Evolutionary conservation across 1,140 invertebrate genomes (phyloP).

Genomic region (Leucophenga varia): DNA sequence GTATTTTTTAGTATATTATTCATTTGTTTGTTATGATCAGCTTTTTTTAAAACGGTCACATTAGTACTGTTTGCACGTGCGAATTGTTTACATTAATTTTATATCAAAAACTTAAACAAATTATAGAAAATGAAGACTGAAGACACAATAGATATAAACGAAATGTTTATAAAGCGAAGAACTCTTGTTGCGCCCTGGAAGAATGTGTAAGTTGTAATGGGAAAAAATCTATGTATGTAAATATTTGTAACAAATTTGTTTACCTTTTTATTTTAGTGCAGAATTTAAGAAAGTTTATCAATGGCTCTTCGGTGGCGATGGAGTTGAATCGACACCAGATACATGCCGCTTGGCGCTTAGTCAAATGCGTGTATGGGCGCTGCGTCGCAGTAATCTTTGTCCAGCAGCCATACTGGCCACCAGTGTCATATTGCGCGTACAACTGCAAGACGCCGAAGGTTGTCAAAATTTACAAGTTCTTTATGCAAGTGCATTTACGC

Average conservation of each 20-base stretch:
- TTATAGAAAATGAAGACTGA: no score
- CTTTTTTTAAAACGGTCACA: no score
- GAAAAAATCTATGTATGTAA: neutral
- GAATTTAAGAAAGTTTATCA: conserved; percentile 41
- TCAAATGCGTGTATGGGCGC: conserved; percentile 39
- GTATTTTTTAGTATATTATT: no score
- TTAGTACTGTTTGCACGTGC: no score
- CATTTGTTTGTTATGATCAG: no score
- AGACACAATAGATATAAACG: no score
- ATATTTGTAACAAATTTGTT: neutral
- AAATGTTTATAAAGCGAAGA: neutral
- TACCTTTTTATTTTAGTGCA: conserved; percentile 18
- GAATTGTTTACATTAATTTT: no score
- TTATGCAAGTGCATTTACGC: conserved; percentile 43
- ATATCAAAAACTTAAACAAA: no score
- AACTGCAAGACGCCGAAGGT: conserved; percentile 24
- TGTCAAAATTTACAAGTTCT: conserved; percentile 20
- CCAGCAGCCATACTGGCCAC: conserved; percentile 50
- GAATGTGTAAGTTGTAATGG: conserved; percentile 3
- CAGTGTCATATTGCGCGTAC: conserved; percentile 32
- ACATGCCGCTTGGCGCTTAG: conserved; percentile 20
- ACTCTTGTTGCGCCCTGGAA: conserved; percentile 1
- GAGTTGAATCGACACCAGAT: conserved; percentile 2
- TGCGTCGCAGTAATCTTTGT: conserved; percentile 39
- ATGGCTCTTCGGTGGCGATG: conserved; percentile 24